Percentiles rank a stretch among this genome's conserved stretches.
These are phyloP conservation scores for Doris montereyensis DNA, from an alignment of 2,888 invertebrate genomes.

Conservation along the genomic window DNA sequence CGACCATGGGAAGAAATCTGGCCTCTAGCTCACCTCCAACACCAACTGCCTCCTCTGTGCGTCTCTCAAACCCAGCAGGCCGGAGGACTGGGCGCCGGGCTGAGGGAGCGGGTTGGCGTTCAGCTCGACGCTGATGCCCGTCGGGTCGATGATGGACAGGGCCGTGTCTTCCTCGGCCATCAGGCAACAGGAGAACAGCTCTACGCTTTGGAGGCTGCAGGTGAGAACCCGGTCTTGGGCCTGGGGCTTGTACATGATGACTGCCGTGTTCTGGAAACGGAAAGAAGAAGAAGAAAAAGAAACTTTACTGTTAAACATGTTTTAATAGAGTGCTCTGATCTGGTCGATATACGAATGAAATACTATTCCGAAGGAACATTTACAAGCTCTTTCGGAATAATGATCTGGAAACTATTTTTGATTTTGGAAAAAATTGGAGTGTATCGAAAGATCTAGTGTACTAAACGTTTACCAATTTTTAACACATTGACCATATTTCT, in stretches of 20 bases:
- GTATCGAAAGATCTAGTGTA: no score
- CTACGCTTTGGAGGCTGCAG: slow-evolving; percentile 88
- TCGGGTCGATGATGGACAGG: slow-evolving; percentile 93
- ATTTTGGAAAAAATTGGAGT: no score
- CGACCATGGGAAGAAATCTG: no score
- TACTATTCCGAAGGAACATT: no score
- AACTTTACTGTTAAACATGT: not conserved
- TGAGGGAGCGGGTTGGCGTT: slow-evolving; percentile 64
- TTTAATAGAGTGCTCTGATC: no score
- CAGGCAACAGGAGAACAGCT: slow-evolving; percentile 92
- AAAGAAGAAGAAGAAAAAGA: not conserved
- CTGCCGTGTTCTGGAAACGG: slow-evolving; percentile 83
- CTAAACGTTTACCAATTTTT: no score
- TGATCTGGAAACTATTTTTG: no score
- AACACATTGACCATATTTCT: no score
- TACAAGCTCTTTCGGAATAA: no score
- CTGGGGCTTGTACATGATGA: slow-evolving; percentile 83
- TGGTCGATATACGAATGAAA: no score
- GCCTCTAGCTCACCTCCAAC: slow-evolving; percentile 66
- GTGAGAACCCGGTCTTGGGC: slow-evolving; percentile 84
- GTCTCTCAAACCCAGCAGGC: slow-evolving; percentile 62
- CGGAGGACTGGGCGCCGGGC: slow-evolving; percentile 54
- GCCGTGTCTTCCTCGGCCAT: slow-evolving; percentile 94
- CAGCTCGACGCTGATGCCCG: slow-evolving; percentile 78
- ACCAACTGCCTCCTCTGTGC: slow-evolving; percentile 62